Evolutionary conservation across 2,797 vertebrate species (phyloP).

Genomic region (Aeoliscus strigatus): DNA sequence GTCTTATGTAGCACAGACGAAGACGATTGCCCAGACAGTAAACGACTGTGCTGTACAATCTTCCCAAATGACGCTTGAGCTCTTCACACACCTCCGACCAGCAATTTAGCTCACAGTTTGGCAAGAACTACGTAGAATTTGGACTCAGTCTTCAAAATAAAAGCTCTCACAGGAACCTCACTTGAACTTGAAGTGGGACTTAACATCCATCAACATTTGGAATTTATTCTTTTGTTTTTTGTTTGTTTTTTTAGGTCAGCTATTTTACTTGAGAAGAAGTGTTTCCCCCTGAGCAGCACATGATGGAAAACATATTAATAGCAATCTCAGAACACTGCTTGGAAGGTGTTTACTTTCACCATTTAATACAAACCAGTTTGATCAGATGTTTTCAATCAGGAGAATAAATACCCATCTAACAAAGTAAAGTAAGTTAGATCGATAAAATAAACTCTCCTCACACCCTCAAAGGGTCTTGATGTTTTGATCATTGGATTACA

Average conservation of each 20-base stretch:
- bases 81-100: constrained; percentile 50
- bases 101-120: constrained; percentile 45
- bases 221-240: constrained; percentile 37
- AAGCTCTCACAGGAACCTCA: constrained; percentile 40
- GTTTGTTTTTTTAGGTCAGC: too few species aligned
- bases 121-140: constrained; percentile 27
- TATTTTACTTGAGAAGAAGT: constrained; percentile 29
- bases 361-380: too few species aligned
- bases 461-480: too few species aligned
- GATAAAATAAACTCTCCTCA: too few species aligned
- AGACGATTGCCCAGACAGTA: constrained; percentile 40
- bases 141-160: constrained; percentile 33
- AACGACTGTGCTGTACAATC: constrained; percentile 22
- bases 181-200: constrained; percentile 66
- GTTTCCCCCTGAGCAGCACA: constrained; percentile 24
- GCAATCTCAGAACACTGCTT: constrained; percentile 5
- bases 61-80: constrained; percentile 50
- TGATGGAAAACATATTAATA: constrained; percentile 19
- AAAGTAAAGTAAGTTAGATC: too few species aligned
- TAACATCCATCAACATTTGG: constrained; percentile 63
- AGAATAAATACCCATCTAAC: too few species aligned
- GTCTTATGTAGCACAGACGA: constrained; percentile 27
- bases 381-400: too few species aligned
- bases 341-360: too few species aligned
- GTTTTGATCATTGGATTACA: too few species aligned